Percentiles rank a stretch among this genome's conserved stretches.
phyloP scores from a whole-genome alignment of 2,113 vertebrate genomes.

The Ceuthmochares aereus region DNA sequence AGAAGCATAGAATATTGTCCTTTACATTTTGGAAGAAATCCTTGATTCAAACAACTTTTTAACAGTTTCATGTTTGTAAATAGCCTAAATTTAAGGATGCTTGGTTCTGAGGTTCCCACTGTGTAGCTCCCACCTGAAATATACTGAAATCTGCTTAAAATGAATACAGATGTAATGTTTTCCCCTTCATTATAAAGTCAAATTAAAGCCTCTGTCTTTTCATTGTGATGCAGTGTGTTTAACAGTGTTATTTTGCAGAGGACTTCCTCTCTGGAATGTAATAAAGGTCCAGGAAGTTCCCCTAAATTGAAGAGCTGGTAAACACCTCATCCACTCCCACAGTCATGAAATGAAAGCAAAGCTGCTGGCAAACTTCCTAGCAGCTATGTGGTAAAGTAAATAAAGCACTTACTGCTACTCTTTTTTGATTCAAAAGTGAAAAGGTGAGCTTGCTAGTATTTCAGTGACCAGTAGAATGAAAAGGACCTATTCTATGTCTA shows the following conservation, averaged over 20 bases:
- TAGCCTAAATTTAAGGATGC: neutral
- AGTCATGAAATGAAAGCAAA: neutral
- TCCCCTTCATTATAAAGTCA: neutral
- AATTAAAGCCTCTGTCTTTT: neutral
- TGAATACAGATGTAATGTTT: neutral
- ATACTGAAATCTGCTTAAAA: neutral
- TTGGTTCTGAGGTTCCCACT: neutral
- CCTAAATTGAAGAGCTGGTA: neutral
- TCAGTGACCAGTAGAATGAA: neutral
- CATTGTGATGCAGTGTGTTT: neutral
- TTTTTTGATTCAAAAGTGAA: neutral
- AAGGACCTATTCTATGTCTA: neutral
- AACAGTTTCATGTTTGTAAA: neutral
- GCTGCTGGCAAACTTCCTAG: neutral
- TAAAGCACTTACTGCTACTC: neutral
- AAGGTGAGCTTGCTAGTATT: neutral
- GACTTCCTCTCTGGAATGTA: neutral
- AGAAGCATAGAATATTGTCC: neutral
- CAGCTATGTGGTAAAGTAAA: neutral
- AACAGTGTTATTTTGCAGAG: neutral
- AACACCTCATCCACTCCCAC: neutral
- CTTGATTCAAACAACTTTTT: neutral
- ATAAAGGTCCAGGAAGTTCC: neutral
- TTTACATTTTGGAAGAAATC: neutral
- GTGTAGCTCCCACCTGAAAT: neutral